A percentile compares a stretch with the other conserved stretches of the same genome.
Conservation (phyloP, 2,888 invertebrate genomes). For the Sialis lutaria region DNA sequence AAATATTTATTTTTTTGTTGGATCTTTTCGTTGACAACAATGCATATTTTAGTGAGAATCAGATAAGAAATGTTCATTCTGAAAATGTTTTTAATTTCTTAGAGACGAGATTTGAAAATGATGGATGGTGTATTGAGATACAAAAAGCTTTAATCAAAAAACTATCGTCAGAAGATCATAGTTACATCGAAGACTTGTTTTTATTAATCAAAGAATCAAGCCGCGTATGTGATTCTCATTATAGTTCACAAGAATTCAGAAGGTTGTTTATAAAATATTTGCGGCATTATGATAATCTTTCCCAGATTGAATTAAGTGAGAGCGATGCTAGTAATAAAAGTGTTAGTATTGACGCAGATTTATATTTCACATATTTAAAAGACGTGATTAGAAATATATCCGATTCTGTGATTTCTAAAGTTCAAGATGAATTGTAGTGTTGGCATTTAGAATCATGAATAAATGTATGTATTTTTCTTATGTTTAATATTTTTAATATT, state of each 20-base stretch:
- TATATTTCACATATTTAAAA: slow-evolving; percentile 1
- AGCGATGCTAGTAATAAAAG: background rate
- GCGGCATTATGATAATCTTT: background rate
- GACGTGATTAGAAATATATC: slow-evolving; percentile 2
- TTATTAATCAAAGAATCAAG: background rate
- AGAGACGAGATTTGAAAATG: background rate
- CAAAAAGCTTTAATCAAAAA: background rate
- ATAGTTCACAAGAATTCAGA: background rate
- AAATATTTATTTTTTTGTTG: background rate
- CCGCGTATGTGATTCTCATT: background rate
- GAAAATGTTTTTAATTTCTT: background rate
- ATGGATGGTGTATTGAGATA: background rate
- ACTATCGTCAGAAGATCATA: background rate
- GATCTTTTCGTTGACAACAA: background rate
- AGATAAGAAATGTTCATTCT: background rate
- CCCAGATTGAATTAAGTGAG: background rate
- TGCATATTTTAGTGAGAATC: background rate
- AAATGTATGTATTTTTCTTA: no score
- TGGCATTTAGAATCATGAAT: no score
- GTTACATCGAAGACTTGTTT: background rate
- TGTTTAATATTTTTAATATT: no score
- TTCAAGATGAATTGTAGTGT: no score
- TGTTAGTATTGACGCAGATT: background rate
- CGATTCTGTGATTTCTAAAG: no score
- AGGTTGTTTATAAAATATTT: background rate